Evolutionary conservation across 2,113 vertebrate species (phyloP).

Genomic region (Riparia riparia): DNA sequence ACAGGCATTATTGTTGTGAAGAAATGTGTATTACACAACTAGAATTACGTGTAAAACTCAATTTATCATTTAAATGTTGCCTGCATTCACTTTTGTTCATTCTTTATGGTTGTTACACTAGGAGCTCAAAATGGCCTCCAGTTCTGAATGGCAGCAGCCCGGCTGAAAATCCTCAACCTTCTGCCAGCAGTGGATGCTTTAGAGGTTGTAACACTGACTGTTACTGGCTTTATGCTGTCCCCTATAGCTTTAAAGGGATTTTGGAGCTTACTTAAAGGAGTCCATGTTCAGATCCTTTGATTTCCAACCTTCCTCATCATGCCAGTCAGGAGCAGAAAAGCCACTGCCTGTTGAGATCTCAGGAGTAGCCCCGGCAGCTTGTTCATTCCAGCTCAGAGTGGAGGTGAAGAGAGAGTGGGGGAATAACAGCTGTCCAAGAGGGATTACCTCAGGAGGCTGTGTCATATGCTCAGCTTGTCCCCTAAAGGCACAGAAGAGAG

Average conservation of each 20-base stretch:
- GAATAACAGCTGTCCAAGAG: not conserved
- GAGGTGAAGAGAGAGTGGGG: not conserved
- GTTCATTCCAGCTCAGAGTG: not conserved
- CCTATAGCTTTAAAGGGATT: not conserved
- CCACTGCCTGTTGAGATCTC: not conserved
- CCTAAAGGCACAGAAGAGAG: not conserved
- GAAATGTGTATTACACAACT: not conserved
- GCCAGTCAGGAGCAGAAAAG: not conserved
- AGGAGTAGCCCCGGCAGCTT: not conserved
- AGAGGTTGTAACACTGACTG: not conserved
- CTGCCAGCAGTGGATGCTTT: not conserved
- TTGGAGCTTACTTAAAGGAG: not conserved
- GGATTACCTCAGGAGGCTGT: not conserved
- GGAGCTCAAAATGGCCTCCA: not conserved
- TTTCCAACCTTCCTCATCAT: not conserved
- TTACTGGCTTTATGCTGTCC: not conserved
- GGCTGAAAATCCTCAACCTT: not conserved
- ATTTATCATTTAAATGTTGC: not conserved
- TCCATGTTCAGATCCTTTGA: not conserved
- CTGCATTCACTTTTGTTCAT: not conserved
- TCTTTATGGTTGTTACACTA: not conserved
- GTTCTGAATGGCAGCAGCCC: not conserved
- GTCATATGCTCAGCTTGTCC: not conserved
- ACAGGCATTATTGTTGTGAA: fast-evolving
- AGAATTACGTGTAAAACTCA: not conserved